phyloP scores from a whole-genome alignment of 1,140 invertebrate genomes.

The Harlomillsia oculata region DNA sequence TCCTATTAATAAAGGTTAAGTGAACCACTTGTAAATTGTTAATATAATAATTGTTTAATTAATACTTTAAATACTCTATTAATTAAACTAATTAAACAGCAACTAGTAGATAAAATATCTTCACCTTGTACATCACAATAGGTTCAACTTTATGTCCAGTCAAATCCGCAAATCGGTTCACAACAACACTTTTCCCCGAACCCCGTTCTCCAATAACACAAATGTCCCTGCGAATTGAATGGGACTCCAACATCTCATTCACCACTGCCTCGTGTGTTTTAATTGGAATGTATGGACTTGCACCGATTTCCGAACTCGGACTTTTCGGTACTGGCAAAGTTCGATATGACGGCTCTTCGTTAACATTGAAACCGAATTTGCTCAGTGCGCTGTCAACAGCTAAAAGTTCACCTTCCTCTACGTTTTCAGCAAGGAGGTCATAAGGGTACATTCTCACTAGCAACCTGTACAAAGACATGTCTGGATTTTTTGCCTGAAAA shows the following conservation, averaged over 20 bases:
- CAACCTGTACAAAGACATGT: conserved; percentile 53
- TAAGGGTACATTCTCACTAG: conserved; percentile 68
- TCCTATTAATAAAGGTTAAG: conserved; percentile 50
- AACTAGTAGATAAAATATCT: not conserved
- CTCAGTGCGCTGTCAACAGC: conserved; percentile 57
- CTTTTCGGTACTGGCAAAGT: not conserved
- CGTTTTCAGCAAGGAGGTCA: conserved; percentile 60
- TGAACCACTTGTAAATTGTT: not conserved
- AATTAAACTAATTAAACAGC: not conserved
- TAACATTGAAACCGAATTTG: conserved; percentile 47
- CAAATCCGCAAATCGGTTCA: conserved; percentile 62
- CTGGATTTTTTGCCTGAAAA: conserved; percentile 58
- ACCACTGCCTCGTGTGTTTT: conserved; percentile 61
- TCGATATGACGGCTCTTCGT: not conserved
- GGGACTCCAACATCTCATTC: conserved; percentile 63
- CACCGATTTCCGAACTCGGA: not conserved
- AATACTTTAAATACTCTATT: not conserved
- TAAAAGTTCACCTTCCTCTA: conserved; percentile 54
- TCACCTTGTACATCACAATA: conserved; percentile 77
- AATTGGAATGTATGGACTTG: conserved; percentile 19
- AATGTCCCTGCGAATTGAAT: conserved; percentile 63
- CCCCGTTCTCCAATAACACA: conserved; percentile 83
- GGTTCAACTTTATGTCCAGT: conserved; percentile 73
- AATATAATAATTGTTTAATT: not conserved
- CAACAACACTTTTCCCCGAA: conserved; percentile 78